These are phyloP conservation scores for Colaptes auratus DNA, from an alignment of 2,113 vertebrate species.

Conservation along the genomic window DNA sequence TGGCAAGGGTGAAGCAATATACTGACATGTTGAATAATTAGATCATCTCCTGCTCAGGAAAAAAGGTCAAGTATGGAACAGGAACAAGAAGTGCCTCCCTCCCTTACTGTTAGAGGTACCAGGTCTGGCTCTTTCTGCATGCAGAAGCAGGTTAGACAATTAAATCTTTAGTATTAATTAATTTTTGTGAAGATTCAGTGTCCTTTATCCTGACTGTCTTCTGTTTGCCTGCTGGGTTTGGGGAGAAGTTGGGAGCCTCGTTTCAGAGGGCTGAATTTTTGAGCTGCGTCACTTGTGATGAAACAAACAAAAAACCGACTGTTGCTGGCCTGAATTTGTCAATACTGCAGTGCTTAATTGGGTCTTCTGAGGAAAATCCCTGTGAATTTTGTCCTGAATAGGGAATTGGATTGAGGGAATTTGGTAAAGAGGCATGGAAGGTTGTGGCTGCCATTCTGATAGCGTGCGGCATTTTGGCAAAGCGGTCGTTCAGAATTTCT, in stretches of 20 bases:
- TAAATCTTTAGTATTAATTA: conserved; percentile 1
- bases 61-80: conserved; percentile 64
- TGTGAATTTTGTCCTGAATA: background rate
- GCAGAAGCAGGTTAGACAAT: conserved; percentile 65
- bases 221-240: background rate
- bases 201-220: accelerated
- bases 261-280: background rate
- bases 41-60: conserved; percentile 59
- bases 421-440: background rate
- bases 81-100: conserved; percentile 58
- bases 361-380: background rate
- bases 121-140: conserved; percentile 44
- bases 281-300: background rate
- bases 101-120: conserved; percentile 10
- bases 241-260: conserved; percentile 17
- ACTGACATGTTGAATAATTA: conserved; percentile 58
- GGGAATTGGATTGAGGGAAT: background rate
- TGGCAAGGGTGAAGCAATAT: conserved; percentile 52
- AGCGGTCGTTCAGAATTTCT: background rate
- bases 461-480: background rate
- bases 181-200: background rate
- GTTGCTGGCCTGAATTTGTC: background rate
- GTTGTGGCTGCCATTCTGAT: background rate
- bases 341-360: background rate
- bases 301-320: background rate